Base-by-base conservation (phyloP, 1,140 invertebrate genomes). In the Drosophila takahashii region DNA sequence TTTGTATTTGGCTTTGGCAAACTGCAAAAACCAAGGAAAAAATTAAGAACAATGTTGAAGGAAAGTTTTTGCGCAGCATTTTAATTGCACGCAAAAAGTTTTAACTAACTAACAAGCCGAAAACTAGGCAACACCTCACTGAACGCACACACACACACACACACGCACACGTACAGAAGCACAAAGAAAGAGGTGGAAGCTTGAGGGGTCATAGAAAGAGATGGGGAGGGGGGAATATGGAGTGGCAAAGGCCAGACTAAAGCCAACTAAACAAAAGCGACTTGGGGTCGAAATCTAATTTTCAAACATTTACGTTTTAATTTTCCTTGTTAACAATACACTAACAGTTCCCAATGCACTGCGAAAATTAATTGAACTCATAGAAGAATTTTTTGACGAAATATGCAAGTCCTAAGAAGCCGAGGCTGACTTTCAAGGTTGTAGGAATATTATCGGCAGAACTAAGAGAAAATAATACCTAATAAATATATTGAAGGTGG, bases 231-330 rank as follows among this genome's bases (percentile, higher is more conserved):
- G 22, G 6, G 2, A 27, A 4, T 29, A 7, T 32, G 41, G 34
- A 18, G 22, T 52, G 9, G 27, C n/a, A 47, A 34, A 64, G 44
- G 42, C 39, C 36, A 47, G 26, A 45, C 41, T 41, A 70, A 47
- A 48, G 64, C 32, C 66, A 70, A 71, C 77, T 77, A 77, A 85
- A 85, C 81, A 85, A 85, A 85, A 75, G 81, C 81, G 64, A 70
- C 77, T 85, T 61, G 64, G 57, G 60, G 50, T 58, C 74, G 57
- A 86, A 90, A 87, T 90, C 87, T 85, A 90, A 90, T 90, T 90
- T 90, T 75, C 87, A 81, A 90, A 90, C 87, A 90, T 90, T 90
- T 90, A 79, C 83, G 79, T 84, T 90, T 86, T 87, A 81, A 90
- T 90, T 89, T 77, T 81, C 77, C 79, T 84, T 90, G 87, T 90